Evolutionary conservation across 2,888 invertebrate genomes (phyloP), one percentile per base, ranked within the genome.

Genomic region (Leptopilina drosophilae): DNA sequence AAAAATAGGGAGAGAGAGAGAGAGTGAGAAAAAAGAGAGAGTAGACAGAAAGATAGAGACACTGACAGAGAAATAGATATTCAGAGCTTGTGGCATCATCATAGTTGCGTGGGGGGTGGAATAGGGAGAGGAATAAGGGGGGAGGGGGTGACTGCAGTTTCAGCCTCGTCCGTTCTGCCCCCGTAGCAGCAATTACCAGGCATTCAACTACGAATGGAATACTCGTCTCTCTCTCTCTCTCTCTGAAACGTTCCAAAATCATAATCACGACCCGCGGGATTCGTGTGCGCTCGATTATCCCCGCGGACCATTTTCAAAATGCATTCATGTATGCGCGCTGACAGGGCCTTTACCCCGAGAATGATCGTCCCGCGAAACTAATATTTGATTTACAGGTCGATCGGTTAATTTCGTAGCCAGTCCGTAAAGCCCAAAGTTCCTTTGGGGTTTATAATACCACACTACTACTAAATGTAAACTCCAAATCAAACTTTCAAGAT

Each of bases 151-250:
- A 69, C 15, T 49, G 49, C 49, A 69, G 69, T 42, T 20, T 42
- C 66, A 66, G 66, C 53, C 53, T 26, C 8, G 26, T 53, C 53
- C 53, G 33, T 69, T 69, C 14, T 80, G 84, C 84, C 83, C 82
- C 82, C 83, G 83, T 80, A 81, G 84, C 83, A 84, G 84, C 86
- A 88, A 88, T 89, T 87, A 89, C 86, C 84, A 78, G 79, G 85
- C 85, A 88, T 89, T 89, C 87, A 87, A 84, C 83, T 78, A 75
- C 78, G 82, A 77, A 84, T 83, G 80, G 73, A 73, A 73, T 73
- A 73, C 73, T 73, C 73, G 73, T 33, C 20, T 20, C 33, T 73
- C 73, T 69, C 53, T 33, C 53, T 33, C 33, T 73, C 73, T 69
- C 53, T 73, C 73, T 76, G 76, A 76, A 67, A 64, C 76, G 76